A percentile compares a stretch with the other conserved stretches of the same genome.
These are phyloP conservation scores for Meandrusa payeni DNA, from an alignment of 2,888 invertebrate genomes.

Conservation along the genomic window DNA sequence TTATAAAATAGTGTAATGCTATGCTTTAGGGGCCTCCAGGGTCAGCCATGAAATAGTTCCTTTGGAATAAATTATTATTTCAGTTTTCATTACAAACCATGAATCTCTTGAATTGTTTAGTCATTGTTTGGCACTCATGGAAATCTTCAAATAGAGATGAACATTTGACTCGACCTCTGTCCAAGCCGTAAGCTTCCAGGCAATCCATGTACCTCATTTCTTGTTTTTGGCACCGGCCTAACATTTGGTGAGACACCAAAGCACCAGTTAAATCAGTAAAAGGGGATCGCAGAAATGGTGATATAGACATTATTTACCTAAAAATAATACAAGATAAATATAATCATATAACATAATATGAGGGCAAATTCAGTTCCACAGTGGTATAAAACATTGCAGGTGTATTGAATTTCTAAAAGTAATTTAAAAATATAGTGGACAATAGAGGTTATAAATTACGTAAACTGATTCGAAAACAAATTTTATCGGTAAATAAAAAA, in stretches of 20 bases:
- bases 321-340: conserved; percentile 18
- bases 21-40: no score
- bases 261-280: conserved; percentile 86
- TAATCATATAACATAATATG: background rate
- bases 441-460: conserved; percentile 34
- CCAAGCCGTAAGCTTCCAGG: conserved; percentile 88
- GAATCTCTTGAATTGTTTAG: conserved; percentile 82
- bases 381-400: background rate
- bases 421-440: background rate
- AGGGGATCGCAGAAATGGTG: conserved; percentile 85
- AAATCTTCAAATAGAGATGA: conserved; percentile 83
- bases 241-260: conserved; percentile 83
- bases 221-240: conserved; percentile 83
- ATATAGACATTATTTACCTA: conserved; percentile 75
- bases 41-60: no score
- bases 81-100: no score
- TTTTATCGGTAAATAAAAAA: no score
- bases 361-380: no score
- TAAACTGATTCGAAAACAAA: conserved; percentile 29
- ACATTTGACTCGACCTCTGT: conserved; percentile 84
- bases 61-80: no score
- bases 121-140: conserved; percentile 83
- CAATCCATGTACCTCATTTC: conserved; percentile 89
- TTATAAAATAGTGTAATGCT: no score
- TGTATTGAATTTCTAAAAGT: background rate